phyloP scores from a whole-genome alignment of 2,797 vertebrate genomes.

The Macroramphosus scolopax region DNA sequence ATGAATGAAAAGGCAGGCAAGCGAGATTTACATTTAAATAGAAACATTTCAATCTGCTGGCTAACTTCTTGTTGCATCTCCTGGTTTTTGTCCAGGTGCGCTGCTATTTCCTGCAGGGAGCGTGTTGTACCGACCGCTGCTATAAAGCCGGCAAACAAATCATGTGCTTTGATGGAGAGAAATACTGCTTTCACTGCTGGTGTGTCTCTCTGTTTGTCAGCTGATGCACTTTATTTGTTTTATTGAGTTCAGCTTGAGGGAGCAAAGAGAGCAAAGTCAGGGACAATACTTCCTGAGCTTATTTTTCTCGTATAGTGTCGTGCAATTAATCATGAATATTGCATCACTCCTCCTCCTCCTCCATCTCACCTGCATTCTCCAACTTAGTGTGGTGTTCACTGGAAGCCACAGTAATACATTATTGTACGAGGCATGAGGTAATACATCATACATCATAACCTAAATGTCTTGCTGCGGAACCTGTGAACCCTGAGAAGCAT shows the following conservation, averaged over 20 bases:
- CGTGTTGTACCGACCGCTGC: too few species aligned
- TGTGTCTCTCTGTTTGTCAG: conserved; percentile 22
- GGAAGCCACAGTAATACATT: neutral
- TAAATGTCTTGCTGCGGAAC: neutral
- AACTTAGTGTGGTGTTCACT: neutral
- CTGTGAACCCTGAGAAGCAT: conserved; percentile 5
- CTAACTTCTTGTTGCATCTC: too few species aligned
- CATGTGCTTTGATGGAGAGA: conserved; percentile 31
- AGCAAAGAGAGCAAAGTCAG: conserved; percentile 27
- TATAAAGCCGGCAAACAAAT: conserved; percentile 41
- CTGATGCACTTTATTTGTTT: conserved; percentile 34
- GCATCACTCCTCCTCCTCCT: conserved; percentile 18
- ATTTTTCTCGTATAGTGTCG: conserved; percentile 49
- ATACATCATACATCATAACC: neutral
- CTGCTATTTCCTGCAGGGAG: too few species aligned
- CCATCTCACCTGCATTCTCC: conserved; percentile 6
- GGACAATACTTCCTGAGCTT: conserved; percentile 40
- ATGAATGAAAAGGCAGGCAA: too few species aligned
- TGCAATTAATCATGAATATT: conserved; percentile 31
- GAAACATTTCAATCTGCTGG: too few species aligned
- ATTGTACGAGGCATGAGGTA: too few species aligned
- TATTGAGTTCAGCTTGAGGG: conserved; percentile 19
- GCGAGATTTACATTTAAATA: too few species aligned
- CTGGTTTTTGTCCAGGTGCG: too few species aligned
- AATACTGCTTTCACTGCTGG: conserved; percentile 14